Conservation (phyloP, 2,797 vertebrate species). For the Pangasius macronema region DNA sequence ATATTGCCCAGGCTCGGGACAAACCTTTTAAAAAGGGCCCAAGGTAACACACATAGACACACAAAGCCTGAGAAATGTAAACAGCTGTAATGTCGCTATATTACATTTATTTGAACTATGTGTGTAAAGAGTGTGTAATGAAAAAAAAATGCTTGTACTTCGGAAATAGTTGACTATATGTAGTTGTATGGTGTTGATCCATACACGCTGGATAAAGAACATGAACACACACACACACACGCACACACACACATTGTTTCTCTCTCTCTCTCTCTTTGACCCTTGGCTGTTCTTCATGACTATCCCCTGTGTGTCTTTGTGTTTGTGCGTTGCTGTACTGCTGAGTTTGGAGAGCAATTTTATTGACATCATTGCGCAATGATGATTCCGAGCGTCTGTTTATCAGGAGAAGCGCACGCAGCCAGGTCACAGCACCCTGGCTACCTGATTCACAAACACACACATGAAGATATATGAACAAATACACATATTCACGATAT, state of each 20-base stretch:
- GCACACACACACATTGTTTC: constrained; percentile 1
- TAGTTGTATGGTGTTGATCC: not conserved
- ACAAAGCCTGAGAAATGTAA: not conserved
- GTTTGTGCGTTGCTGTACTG: not conserved
- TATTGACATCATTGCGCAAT: constrained; percentile 33
- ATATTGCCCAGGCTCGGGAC: not conserved
- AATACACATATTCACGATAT: not conserved
- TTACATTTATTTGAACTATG: not conserved
- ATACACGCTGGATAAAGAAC: not conserved
- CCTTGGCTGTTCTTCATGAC: not conserved
- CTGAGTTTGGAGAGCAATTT: not conserved
- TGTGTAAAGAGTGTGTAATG: not conserved
- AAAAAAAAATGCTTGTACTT: not conserved
- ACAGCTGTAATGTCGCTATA: not conserved
- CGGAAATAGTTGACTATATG: not conserved
- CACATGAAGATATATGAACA: not conserved
- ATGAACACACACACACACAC: not conserved
- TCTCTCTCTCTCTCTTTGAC: not conserved
- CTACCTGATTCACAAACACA: not conserved
- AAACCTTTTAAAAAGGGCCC: not conserved
- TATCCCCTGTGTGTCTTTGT: not conserved
- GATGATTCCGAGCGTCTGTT: not conserved
- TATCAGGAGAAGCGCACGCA: not conserved
- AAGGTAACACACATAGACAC: not conserved
- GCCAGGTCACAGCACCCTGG: constrained; percentile 35